Evolutionary conservation across 2,888 invertebrate genomes (phyloP).

Genomic region (Liposcelis brunnea): DNA sequence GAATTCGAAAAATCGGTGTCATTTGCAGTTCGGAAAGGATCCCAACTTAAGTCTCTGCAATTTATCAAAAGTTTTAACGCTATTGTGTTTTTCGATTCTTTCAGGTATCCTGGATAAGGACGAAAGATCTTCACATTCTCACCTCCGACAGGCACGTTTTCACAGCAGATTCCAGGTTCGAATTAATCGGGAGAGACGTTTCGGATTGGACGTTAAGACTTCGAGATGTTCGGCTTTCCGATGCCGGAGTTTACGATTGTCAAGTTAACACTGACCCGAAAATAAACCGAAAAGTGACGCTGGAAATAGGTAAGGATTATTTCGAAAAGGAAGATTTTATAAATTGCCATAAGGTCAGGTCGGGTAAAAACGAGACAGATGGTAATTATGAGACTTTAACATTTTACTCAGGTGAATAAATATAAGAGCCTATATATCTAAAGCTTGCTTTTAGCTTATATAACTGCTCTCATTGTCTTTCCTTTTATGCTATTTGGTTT

Average conservation of each 20-base stretch:
- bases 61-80: too few relatives aligned
- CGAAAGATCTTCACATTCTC: conserved; percentile 49
- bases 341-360: too few relatives aligned
- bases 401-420: too few relatives aligned
- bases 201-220: conserved; percentile 37
- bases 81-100: conserved; percentile 16
- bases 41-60: too few relatives aligned
- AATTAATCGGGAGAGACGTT: conserved; percentile 26
- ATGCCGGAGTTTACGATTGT: conserved; percentile 54
- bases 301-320: conserved; percentile 28
- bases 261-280: conserved; percentile 61
- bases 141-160: conserved; percentile 45
- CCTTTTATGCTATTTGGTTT: too few relatives aligned
- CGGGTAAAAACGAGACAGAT: too few relatives aligned
- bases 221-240: conserved; percentile 36
- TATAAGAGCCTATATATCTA: too few relatives aligned
- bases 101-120: conserved; percentile 59
- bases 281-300: conserved; percentile 34
- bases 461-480: too few relatives aligned
- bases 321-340: conserved; percentile 6
- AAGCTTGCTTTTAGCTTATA: too few relatives aligned
- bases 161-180: conserved; percentile 48
- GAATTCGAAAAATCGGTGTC: too few relatives aligned
- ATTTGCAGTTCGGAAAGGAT: too few relatives aligned
- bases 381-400: too few relatives aligned